These are phyloP conservation scores for Campylomormyrus numenius DNA, from an alignment of 2,113 vertebrate genomes.

Conservation along the genomic window DNA sequence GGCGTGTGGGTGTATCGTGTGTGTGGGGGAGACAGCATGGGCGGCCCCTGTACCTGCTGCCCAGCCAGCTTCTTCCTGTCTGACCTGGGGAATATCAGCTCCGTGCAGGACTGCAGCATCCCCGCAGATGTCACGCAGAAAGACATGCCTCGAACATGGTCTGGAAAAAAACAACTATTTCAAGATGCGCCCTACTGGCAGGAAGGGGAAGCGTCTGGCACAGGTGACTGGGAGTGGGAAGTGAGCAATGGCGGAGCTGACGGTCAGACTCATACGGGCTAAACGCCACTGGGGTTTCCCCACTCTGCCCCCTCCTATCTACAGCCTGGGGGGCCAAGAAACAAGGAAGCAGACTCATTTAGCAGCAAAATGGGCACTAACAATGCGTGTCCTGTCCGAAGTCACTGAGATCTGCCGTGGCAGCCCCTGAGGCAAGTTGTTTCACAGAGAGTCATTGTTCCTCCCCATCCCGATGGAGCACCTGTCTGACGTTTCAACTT, in stretches of 20 bases:
- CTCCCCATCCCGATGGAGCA: neutral
- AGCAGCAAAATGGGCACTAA: neutral
- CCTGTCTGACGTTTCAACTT: neutral
- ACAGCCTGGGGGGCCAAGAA: neutral
- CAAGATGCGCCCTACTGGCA: neutral
- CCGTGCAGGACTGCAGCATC: slow-evolving; percentile 59
- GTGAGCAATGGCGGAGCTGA: neutral
- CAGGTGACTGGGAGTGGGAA: neutral
- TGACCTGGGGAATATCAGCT: slow-evolving; percentile 49
- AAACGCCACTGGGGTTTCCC: slow-evolving; percentile 23
- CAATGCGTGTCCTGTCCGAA: neutral
- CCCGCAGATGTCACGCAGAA: slow-evolving; percentile 57
- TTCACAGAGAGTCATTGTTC: neutral
- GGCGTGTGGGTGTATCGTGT: neutral
- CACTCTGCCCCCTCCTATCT: neutral
- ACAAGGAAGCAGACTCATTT: neutral
- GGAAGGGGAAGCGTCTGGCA: neutral
- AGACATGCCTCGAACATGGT: slow-evolving; percentile 66
- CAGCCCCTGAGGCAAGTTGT: neutral
- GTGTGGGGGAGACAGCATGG: neutral
- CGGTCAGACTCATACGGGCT: neutral
- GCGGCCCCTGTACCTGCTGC: slow-evolving; percentile 38
- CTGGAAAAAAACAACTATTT: slow-evolving; percentile 49
- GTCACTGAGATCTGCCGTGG: neutral
- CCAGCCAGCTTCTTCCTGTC: slow-evolving; percentile 34